These are phyloP conservation scores for Rugalucina vietnamica DNA, from an alignment of 2,888 invertebrate species.

Conservation along the genomic window DNA sequence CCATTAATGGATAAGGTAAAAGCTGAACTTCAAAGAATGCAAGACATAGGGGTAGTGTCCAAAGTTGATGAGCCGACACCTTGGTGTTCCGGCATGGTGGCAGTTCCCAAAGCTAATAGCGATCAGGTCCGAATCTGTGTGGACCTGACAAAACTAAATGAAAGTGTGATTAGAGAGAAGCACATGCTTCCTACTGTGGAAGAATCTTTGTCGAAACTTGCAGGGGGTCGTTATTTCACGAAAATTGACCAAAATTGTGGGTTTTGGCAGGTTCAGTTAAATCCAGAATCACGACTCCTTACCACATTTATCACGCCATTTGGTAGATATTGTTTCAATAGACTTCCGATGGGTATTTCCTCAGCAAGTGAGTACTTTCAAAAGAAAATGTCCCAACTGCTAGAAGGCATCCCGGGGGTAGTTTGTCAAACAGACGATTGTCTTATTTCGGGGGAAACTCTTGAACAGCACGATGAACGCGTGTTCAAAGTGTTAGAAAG, in stretches of 20 bases:
- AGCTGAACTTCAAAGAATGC: too few species aligned
- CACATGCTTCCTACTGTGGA: not conserved
- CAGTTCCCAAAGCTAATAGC: constrained; percentile 20
- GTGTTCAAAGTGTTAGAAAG: not conserved
- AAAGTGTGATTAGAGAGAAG: too few species aligned
- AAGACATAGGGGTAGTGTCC: too few species aligned
- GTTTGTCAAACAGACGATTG: not conserved
- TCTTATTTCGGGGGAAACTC: constrained; percentile 11
- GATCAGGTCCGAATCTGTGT: too few species aligned
- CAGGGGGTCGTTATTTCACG: too few species aligned
- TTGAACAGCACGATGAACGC: not conserved
- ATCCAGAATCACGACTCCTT: constrained; percentile 21
- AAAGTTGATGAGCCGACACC: too few species aligned
- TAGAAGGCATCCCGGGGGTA: not conserved
- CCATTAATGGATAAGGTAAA: too few species aligned
- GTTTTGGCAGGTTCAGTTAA: constrained; percentile 60
- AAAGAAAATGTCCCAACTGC: not conserved
- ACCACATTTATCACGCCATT: constrained; percentile 54
- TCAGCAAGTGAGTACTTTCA: constrained; percentile 4
- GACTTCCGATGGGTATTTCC: too few species aligned
- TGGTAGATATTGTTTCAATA: constrained; percentile 53
- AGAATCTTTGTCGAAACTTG: not conserved
- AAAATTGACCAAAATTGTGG: too few species aligned
- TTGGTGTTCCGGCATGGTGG: constrained; percentile 6
- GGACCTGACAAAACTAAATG: too few species aligned